These are phyloP conservation scores for Aphelinus certus DNA, from an alignment of 1,140 invertebrate species.

Conservation along the genomic window DNA sequence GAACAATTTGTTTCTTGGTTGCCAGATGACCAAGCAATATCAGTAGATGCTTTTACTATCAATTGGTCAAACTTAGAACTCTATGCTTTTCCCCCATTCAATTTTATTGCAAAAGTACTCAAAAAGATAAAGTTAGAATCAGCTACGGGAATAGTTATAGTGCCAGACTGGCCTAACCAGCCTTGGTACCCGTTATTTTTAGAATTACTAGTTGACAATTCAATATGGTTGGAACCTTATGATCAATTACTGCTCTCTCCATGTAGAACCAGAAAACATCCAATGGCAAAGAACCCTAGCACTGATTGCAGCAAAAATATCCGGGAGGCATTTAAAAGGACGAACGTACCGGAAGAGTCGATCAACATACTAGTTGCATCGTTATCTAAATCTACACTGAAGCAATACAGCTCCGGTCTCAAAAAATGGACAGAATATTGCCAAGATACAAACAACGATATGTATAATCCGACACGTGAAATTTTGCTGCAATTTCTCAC, in stretches of 20 bases:
- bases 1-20: constrained; percentile 42
- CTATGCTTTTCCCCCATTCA: constrained; percentile 38
- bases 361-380: constrained; percentile 23
- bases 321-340: constrained; percentile 20
- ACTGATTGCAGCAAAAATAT: constrained; percentile 14
- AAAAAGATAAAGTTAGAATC: constrained; percentile 4
- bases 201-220: constrained; percentile 17
- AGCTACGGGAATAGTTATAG: constrained; percentile 15
- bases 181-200: constrained; percentile 31
- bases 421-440: constrained; percentile 31
- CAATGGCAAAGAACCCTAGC: constrained; percentile 18
- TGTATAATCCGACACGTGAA: constrained; percentile 2
- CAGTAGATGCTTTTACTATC: constrained; percentile 43
- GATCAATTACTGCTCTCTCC: constrained; percentile 38
- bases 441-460: neutral
- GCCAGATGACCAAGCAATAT: constrained; percentile 34
- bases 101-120: constrained; percentile 6
- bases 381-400: constrained; percentile 17
- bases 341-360: constrained; percentile 3
- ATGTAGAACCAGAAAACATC: constrained; percentile 30
- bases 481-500: constrained; percentile 16
- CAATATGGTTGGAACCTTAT: constrained; percentile 35
- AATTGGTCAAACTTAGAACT: constrained; percentile 18
- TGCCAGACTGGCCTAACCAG: constrained; percentile 37
- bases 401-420: constrained; percentile 19